These are phyloP conservation scores for Microctonus hyperodae DNA, from an alignment of 2,888 invertebrate genomes.

Conservation along the genomic window DNA sequence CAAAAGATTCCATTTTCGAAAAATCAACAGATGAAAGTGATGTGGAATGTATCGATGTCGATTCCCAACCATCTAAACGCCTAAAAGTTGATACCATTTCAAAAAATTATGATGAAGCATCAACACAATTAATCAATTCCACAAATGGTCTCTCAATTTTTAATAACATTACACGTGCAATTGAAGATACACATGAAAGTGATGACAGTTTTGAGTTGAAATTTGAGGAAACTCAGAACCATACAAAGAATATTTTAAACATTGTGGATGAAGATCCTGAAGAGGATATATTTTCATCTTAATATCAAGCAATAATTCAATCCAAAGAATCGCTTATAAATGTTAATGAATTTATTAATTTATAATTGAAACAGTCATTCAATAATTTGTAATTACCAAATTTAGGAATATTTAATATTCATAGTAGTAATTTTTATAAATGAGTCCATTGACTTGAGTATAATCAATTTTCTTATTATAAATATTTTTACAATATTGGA, in stretches of 20 bases:
- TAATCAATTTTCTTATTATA: too few species aligned
- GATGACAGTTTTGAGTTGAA: slow-evolving; percentile 34
- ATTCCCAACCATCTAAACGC: background rate
- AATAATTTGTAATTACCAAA: too few species aligned
- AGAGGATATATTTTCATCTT: slow-evolving; percentile 39
- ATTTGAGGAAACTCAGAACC: slow-evolving; percentile 29
- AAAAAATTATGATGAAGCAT: background rate
- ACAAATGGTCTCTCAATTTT: background rate
- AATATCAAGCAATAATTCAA: background rate
- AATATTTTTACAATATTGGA: too few species aligned
- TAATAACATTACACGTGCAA: background rate
- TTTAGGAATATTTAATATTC: too few species aligned
- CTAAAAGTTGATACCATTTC: background rate
- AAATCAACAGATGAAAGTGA: slow-evolving; percentile 43
- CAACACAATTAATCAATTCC: too few species aligned
- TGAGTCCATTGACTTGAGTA: too few species aligned
- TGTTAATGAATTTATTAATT: too few species aligned
- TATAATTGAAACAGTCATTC: too few species aligned
- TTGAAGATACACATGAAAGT: slow-evolving; percentile 24
- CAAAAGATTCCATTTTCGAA: slow-evolving; percentile 34
- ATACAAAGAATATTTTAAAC: slow-evolving; percentile 14
- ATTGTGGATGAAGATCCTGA: slow-evolving; percentile 33
- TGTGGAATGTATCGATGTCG: slow-evolving; percentile 23
- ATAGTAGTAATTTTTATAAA: too few species aligned
- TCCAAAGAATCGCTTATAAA: background rate